Evolutionary conservation across 2,797 vertebrate species (phyloP), one percentile per base, ranked within the genome.

Genomic region (Betta splendens): DNA sequence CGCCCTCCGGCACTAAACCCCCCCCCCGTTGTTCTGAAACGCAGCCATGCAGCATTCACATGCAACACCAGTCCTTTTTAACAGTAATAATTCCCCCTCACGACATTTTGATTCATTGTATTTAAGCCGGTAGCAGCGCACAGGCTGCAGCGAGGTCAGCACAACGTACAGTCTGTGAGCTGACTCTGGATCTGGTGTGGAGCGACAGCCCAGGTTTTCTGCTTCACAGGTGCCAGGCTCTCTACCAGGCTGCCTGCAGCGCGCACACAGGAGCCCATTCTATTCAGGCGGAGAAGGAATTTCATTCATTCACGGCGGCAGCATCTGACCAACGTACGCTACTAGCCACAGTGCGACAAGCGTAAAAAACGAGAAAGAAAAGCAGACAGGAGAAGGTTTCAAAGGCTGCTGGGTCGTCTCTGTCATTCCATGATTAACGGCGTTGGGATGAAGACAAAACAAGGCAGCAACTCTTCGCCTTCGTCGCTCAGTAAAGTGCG

Each of bases 61-160:
- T n/a, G n/a, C n/a, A n/a, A n/a, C n/a, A n/a, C n/a, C n/a, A n/a
- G n/a, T n/a, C n/a, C n/a, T n/a, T n/a, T n/a, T n/a, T n/a, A n/a
- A n/a, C n/a, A n/a, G n/a, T n/a, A n/a, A n/a, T n/a, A n/a, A n/a
- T n/a, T n/a, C n/a, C n/a, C n/a, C n/a, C n/a, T n/a, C n/a, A n/a
- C n/a, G n/a, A n/a, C n/a, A n/a, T n/a, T n/a, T n/a, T n/a, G n/a
- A n/a, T n/a, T n/a, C n/a, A n/a, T n/a, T n/a, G 39, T 35, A 89
- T 62, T 39, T 61, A 37, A 68, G 87, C 80, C 88, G 88, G 68
- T 72, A 80, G 85, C 85, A 91, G 87, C 87, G 91, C 85, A 90
- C 89, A 81, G 70, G 75, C 86, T 85, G 87, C 88, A 91, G 87
- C 84, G 86, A 85, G 90, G 79, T 64, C 20, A 60, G 51, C 47